Conservation (phyloP, 2,797 vertebrate genomes). For the Myripristis jacobus region DNA sequence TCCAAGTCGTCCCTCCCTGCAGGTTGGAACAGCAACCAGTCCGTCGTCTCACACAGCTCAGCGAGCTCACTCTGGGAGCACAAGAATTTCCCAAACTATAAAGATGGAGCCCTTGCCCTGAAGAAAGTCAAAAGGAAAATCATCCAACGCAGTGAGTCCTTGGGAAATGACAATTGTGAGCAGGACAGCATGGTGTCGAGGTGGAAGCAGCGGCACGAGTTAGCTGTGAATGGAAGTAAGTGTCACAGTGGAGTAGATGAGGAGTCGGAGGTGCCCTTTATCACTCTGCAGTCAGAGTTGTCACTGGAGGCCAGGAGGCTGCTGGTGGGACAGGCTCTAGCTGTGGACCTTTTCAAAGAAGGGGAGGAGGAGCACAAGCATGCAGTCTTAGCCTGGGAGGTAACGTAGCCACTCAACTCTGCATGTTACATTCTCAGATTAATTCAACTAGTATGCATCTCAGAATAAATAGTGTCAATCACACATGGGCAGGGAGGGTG, state of each 20-base stretch:
- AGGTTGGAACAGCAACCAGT: slow-evolving; percentile 62
- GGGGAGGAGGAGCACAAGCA: slow-evolving; percentile 83
- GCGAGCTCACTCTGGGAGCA: slow-evolving; percentile 85
- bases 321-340: slow-evolving; percentile 91
- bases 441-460: not conserved
- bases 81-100: slow-evolving; percentile 74
- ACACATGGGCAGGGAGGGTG: not conserved
- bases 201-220: slow-evolving; percentile 57
- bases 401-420: slow-evolving; percentile 58
- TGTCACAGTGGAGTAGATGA: slow-evolving; percentile 40
- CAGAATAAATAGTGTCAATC: not conserved
- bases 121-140: slow-evolving; percentile 73
- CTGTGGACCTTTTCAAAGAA: slow-evolving; percentile 86
- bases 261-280: slow-evolving; percentile 81
- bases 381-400: slow-evolving; percentile 92
- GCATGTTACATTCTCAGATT: not conserved
- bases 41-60: slow-evolving; percentile 65
- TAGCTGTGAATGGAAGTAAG: slow-evolving; percentile 16
- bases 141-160: slow-evolving; percentile 83
- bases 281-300: slow-evolving; percentile 88
- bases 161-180: slow-evolving; percentile 66
- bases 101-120: slow-evolving; percentile 68
- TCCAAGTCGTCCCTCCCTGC: not conserved
- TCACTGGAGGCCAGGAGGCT: slow-evolving; percentile 86
- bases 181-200: slow-evolving; percentile 59